Evolutionary conservation across 2,113 vertebrate genomes (phyloP).

Genomic region (Phaetusa simplex): DNA sequence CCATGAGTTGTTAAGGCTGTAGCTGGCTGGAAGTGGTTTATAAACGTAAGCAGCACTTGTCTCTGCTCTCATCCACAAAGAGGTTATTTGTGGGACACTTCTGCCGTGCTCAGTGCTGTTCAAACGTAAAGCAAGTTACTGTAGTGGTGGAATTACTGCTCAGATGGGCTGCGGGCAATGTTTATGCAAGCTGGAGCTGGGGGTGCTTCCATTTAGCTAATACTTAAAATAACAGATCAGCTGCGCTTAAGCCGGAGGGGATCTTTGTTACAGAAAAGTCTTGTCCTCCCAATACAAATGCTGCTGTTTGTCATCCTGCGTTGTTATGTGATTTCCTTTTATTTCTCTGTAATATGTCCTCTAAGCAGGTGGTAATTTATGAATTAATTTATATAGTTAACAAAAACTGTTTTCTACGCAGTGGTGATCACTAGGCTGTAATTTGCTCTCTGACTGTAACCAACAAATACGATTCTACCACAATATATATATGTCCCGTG

Average conservation of each 20-base stretch:
- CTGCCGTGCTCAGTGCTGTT: neutral
- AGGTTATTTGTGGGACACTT: neutral
- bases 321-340: neutral
- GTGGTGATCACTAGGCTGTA: neutral
- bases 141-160: neutral
- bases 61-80: neutral
- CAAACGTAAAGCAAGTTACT: neutral
- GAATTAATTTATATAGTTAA: neutral
- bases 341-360: neutral
- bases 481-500: neutral
- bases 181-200: neutral
- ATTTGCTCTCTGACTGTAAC: neutral
- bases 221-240: neutral
- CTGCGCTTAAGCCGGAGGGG: neutral
- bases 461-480: neutral
- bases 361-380: neutral
- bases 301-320: neutral
- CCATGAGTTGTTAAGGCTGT: neutral
- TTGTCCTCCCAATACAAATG: neutral
- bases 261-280: neutral
- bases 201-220: neutral
- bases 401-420: neutral
- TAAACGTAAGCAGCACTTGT: neutral
- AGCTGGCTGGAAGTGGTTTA: neutral
- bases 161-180: accelerated